Evolutionary conservation across 2,797 vertebrate species (phyloP).

Genomic region (Anniella stebbinsi): DNA sequence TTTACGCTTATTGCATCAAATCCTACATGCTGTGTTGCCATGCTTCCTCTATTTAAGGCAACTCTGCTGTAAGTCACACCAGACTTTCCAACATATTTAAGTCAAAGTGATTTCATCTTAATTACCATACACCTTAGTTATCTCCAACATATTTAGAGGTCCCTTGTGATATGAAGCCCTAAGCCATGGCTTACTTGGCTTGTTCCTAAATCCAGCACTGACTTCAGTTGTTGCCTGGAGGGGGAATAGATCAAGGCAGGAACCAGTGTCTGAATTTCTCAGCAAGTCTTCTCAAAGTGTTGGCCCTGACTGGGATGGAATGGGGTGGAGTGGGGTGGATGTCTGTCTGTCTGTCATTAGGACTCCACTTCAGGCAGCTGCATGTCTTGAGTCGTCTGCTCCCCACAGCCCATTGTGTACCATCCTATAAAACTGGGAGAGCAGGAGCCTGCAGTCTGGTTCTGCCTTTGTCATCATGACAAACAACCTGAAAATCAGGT

Average conservation of each 20-base stretch:
- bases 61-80: too few species aligned
- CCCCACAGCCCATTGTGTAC: background rate
- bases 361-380: background rate
- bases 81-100: too few species aligned
- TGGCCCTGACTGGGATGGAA: background rate
- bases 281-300: background rate
- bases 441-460: background rate
- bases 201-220: too few species aligned
- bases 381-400: background rate
- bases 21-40: too few species aligned
- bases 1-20: too few species aligned
- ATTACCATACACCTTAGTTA: too few species aligned
- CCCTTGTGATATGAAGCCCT: too few species aligned
- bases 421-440: background rate
- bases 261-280: background rate
- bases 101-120: too few species aligned
- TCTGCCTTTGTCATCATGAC: constrained; percentile 44
- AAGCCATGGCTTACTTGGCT: too few species aligned
- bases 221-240: background rate
- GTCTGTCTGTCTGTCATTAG: background rate
- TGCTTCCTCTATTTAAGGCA: too few species aligned
- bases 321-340: background rate
- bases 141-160: too few species aligned
- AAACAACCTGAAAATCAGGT: constrained; percentile 58
- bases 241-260: background rate